These are phyloP conservation scores for Drosophila setosimentum DNA, from an alignment of 2,888 invertebrate genomes.

Conservation along the genomic window DNA sequence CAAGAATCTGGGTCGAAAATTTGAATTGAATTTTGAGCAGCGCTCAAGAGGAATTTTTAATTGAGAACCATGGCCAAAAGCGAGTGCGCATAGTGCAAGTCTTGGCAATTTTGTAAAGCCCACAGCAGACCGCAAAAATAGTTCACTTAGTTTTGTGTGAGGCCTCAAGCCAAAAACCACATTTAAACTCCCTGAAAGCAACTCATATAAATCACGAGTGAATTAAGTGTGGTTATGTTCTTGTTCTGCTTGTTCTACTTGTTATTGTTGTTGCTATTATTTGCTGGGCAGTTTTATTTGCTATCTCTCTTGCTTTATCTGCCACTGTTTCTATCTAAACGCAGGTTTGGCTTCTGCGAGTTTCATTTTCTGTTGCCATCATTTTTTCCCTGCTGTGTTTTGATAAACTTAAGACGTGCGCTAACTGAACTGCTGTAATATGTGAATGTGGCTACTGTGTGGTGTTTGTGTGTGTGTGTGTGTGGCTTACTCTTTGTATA, in stretches of 20 bases:
- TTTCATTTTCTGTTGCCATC: slow-evolving; percentile 37
- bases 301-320: slow-evolving; percentile 29
- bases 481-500: slow-evolving; percentile 63
- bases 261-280: slow-evolving; percentile 14
- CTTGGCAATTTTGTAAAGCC: slow-evolving; percentile 43
- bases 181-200: slow-evolving; percentile 74
- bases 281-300: slow-evolving; percentile 32
- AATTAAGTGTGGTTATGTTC: slow-evolving; percentile 74
- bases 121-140: slow-evolving; percentile 67
- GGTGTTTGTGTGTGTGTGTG: slow-evolving; percentile 38
- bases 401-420: slow-evolving; percentile 80
- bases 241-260: slow-evolving; percentile 17
- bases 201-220: slow-evolving; percentile 81
- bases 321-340: slow-evolving; percentile 18
- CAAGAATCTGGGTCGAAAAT: slow-evolving; percentile 60
- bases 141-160: slow-evolving; percentile 50
- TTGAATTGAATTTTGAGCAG: slow-evolving; percentile 76
- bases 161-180: slow-evolving; percentile 45
- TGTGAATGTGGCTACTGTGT: slow-evolving; percentile 38
- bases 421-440: slow-evolving; percentile 45
- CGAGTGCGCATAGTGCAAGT: slow-evolving; percentile 56
- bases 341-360: slow-evolving; percentile 22
- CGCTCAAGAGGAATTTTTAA: slow-evolving; percentile 75
- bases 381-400: slow-evolving; percentile 48
- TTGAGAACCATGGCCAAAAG: slow-evolving; percentile 56